Evolutionary conservation across 2,797 vertebrate species (phyloP).

Genomic region (Mormyrops attenuatus): DNA sequence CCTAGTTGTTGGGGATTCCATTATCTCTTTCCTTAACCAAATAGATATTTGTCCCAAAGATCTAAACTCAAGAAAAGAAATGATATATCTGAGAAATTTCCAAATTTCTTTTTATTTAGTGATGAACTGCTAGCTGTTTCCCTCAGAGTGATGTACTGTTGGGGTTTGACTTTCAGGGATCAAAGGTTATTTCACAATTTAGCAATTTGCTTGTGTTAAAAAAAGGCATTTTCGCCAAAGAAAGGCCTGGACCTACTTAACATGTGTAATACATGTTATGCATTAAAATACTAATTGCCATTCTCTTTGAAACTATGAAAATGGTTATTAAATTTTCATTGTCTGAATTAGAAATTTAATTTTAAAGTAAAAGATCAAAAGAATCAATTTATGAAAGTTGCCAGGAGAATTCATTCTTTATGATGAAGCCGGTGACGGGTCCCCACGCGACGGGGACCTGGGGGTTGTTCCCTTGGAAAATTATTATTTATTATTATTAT

Average conservation of each 20-base stretch:
- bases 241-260: conserved; percentile 63
- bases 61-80: not conserved
- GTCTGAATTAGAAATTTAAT: conserved; percentile 82
- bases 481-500: not conserved
- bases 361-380: conserved; percentile 83
- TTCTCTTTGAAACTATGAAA: conserved; percentile 77
- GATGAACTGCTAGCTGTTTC: not conserved
- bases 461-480: not conserved
- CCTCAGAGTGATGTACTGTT: not conserved
- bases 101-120: not conserved
- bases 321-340: conserved; percentile 83
- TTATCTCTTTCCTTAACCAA: not conserved
- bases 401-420: conserved; percentile 65
- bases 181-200: conserved; percentile 73
- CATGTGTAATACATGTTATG: conserved; percentile 61
- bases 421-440: conserved; percentile 47
- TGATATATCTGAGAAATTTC: not conserved
- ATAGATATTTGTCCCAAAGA: not conserved
- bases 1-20: not conserved
- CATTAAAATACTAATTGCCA: conserved; percentile 58
- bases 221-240: conserved; percentile 43
- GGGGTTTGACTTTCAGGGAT: conserved; percentile 47
- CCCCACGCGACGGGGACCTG: conserved; percentile 24
- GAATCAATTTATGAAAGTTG: conserved; percentile 61
- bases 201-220: conserved; percentile 56